These are phyloP conservation scores for Anoura caudifer DNA, from an alignment of 2,113 vertebrate species.

Conservation along the genomic window DNA sequence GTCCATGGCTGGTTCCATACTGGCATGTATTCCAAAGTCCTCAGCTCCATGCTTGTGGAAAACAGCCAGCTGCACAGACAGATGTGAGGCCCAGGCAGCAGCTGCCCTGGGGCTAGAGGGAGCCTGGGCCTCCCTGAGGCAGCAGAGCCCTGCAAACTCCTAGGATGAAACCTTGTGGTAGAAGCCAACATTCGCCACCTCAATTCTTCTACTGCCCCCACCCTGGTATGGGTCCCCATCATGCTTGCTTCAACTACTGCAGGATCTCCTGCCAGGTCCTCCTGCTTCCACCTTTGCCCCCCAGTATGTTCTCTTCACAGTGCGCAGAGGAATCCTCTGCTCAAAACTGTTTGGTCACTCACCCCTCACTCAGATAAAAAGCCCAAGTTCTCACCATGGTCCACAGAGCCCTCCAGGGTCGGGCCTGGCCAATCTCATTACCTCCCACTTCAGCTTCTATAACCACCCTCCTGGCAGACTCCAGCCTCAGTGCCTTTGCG, in stretches of 20 bases:
- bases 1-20: not conserved
- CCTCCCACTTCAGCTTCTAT: not conserved
- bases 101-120: not conserved
- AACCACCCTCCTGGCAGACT: not conserved
- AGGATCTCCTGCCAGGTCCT: not conserved
- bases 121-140: not conserved
- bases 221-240: not conserved
- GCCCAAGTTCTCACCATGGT: not conserved
- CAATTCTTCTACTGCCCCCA: not conserved
- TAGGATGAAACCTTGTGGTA: not conserved
- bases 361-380: not conserved
- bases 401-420: not conserved
- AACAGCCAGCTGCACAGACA: not conserved
- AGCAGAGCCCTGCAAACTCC: not conserved
- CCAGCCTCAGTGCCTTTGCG: not conserved
- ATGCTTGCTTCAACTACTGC: not conserved
- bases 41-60: not conserved
- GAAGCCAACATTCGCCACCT: not conserved
- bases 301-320: not conserved
- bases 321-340: not conserved
- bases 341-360: not conserved
- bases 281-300: not conserved
- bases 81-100: not conserved
- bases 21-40: not conserved
- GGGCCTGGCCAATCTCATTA: not conserved